These are phyloP conservation scores for Nomada fabriciana DNA, from an alignment of 2,888 invertebrate species.

Conservation along the genomic window DNA sequence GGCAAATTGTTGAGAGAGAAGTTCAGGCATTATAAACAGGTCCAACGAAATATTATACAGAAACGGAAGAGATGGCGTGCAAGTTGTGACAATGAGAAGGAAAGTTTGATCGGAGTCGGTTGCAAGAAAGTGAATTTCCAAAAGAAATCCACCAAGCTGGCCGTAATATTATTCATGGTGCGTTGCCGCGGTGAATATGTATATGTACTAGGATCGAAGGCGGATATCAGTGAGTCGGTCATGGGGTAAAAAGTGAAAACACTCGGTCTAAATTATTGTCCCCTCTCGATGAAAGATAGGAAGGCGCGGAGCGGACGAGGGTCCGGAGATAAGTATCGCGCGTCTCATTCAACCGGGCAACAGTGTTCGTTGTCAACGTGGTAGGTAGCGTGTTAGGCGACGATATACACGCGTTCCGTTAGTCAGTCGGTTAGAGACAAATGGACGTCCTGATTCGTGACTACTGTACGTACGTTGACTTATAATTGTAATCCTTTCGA, in stretches of 20 bases:
- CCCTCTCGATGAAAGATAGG: constrained; percentile 69
- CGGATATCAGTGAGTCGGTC: constrained; percentile 15
- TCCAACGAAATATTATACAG: too few relatives aligned
- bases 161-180: neutral
- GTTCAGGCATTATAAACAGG: too few relatives aligned
- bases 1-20: too few relatives aligned
- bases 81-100: too few relatives aligned
- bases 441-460: constrained; percentile 66
- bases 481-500: constrained; percentile 41
- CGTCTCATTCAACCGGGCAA: constrained; percentile 74
- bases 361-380: constrained; percentile 74
- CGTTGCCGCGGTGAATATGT: neutral
- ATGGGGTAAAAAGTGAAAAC: constrained; percentile 61
- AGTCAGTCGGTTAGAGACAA: constrained; percentile 61
- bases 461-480: constrained; percentile 51
- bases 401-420: constrained; percentile 71
- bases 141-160: too few relatives aligned
- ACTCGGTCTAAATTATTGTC: constrained; percentile 71
- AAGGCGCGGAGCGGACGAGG: constrained; percentile 63
- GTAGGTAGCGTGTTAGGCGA: constrained; percentile 71
- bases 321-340: constrained; percentile 77
- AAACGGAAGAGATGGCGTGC: too few relatives aligned
- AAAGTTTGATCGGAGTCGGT: too few relatives aligned
- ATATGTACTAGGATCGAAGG: neutral
- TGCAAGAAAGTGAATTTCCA: too few relatives aligned